phyloP scores from a whole-genome alignment of 1,140 invertebrate species.

The Caenorhabditis remanei region DNA sequence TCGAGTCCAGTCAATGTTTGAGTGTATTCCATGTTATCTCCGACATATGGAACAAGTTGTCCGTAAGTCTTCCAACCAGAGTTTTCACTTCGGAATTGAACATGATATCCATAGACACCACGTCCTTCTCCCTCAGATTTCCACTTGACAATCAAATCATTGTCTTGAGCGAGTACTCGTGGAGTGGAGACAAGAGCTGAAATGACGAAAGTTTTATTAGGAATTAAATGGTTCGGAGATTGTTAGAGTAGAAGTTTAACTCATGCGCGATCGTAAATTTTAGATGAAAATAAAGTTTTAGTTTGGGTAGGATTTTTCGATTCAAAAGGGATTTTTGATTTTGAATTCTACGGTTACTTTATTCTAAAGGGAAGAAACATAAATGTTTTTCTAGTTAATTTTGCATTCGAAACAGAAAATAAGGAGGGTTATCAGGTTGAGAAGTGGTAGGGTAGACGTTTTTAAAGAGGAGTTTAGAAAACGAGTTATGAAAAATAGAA shows the following conservation, averaged over 20 bases:
- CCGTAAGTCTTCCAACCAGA: slow-evolving; percentile 78
- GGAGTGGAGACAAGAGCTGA: slow-evolving; percentile 75
- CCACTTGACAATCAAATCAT: slow-evolving; percentile 74
- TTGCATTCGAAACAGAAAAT: neutral
- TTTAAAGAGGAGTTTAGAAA: neutral
- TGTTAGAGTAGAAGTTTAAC: slow-evolving; percentile 53
- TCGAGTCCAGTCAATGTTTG: slow-evolving; percentile 73
- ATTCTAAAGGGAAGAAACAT: neutral
- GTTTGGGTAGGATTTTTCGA: neutral
- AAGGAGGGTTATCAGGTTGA: neutral
- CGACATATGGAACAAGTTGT: slow-evolving; percentile 77
- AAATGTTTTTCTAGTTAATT: neutral
- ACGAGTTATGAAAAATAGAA: slow-evolving; percentile 1
- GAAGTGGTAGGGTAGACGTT: neutral
- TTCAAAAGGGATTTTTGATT: neutral
- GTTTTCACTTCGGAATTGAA: slow-evolving; percentile 72
- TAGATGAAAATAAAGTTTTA: slow-evolving; percentile 8
- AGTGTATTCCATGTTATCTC: slow-evolving; percentile 75
- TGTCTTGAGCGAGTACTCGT: slow-evolving; percentile 66
- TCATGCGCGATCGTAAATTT: slow-evolving; percentile 33
- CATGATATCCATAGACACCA: slow-evolving; percentile 76
- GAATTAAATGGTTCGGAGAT: neutral
- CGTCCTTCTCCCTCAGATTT: slow-evolving; percentile 73
- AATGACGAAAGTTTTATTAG: slow-evolving; percentile 37
- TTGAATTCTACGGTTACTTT: neutral